Conservation (phyloP, 2,797 vertebrate species). For the Adelosebastes latens region DNA sequence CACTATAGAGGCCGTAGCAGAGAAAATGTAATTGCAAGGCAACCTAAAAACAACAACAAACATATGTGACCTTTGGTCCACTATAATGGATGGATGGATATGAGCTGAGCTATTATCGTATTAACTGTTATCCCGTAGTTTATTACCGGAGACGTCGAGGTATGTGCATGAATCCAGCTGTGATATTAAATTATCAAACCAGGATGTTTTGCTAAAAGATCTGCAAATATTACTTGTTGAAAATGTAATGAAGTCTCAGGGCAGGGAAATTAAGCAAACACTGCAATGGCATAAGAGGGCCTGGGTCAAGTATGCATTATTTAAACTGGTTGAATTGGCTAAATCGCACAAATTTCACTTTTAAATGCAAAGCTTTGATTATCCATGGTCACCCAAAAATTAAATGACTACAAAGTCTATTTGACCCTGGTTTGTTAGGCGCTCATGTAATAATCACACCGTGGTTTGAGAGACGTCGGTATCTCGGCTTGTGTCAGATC, state of each 20-base stretch:
- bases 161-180: slow-evolving; percentile 85
- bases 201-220: slow-evolving; percentile 77
- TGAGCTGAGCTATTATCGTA: slow-evolving; percentile 36
- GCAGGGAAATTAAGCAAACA: slow-evolving; percentile 73
- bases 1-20: neutral
- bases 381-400: neutral
- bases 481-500: slow-evolving; percentile 29
- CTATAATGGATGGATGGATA: slow-evolving; percentile 24
- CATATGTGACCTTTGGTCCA: slow-evolving; percentile 27
- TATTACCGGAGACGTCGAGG: slow-evolving; percentile 76
- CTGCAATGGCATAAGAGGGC: neutral
- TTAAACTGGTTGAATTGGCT: neutral
- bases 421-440: neutral
- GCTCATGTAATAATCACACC: neutral
- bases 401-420: neutral
- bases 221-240: slow-evolving; percentile 29
- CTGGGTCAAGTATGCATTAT: neutral
- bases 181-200: slow-evolving; percentile 84
- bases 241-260: slow-evolving; percentile 18
- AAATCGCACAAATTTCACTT: neutral
- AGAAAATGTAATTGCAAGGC: neutral
- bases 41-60: slow-evolving; percentile 13
- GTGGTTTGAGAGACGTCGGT: neutral
- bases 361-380: neutral
- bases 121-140: slow-evolving; percentile 34